phyloP scores from a whole-genome alignment of 2,113 vertebrate genomes.

The Crotalus viridis region DNA sequence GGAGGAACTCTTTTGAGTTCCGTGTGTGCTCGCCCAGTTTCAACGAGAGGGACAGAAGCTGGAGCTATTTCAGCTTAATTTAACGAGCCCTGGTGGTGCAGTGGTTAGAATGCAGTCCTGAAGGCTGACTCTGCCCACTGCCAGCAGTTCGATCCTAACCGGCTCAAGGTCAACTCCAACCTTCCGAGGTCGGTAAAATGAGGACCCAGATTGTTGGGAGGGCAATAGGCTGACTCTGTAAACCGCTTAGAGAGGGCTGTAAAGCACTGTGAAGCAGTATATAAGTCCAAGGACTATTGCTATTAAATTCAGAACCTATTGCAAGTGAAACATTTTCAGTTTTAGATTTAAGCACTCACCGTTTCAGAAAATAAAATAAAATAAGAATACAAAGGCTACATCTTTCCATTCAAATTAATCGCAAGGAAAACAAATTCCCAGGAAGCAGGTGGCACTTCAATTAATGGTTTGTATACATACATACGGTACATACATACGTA shows the following conservation, averaged over 20 bases:
- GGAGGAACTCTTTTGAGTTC: background rate
- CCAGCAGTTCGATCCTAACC: too few relatives aligned
- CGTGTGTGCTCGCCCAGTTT: background rate
- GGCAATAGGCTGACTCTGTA: too few relatives aligned
- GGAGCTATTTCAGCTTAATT: background rate
- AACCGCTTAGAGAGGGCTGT: too few relatives aligned
- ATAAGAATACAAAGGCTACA: background rate
- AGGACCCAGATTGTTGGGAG: too few relatives aligned
- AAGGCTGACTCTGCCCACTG: too few relatives aligned
- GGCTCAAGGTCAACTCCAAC: too few relatives aligned
- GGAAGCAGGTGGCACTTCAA: background rate
- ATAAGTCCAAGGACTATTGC: too few relatives aligned
- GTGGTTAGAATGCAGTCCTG: background rate
- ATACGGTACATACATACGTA: too few relatives aligned
- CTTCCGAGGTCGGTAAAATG: too few relatives aligned
- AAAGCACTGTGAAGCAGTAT: too few relatives aligned
- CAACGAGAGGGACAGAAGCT: too few relatives aligned
- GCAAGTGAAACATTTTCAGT: background rate
- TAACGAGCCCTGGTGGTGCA: background rate
- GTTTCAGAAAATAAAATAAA: background rate
- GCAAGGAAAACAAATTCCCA: background rate
- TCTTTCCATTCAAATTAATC: background rate
- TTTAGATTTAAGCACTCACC: background rate
- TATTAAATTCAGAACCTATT: background rate
- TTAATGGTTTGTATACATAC: background rate